A percentile compares a stretch with the other conserved stretches of the same genome.
phyloP scores from a whole-genome alignment of 2,113 vertebrate species.

The Cryptotis parvus region DNA sequence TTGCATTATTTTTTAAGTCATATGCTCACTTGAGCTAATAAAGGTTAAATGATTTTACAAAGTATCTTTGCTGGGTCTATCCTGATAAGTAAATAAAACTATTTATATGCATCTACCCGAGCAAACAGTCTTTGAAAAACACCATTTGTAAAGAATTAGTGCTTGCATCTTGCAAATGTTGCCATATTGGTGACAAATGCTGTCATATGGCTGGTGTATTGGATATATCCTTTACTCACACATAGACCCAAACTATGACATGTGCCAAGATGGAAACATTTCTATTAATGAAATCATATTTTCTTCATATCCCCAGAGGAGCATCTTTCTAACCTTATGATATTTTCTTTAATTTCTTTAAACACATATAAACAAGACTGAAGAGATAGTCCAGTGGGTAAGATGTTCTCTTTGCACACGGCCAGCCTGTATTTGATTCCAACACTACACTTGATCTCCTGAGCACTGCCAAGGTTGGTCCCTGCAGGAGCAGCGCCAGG shows the following conservation, averaged over 20 bases:
- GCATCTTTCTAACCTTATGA: neutral
- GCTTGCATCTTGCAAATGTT: neutral
- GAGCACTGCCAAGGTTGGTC: no score
- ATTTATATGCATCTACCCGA: neutral
- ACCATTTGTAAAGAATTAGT: neutral
- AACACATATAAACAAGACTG: no score
- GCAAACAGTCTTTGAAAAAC: neutral
- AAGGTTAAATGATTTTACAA: neutral
- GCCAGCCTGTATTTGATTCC: no score
- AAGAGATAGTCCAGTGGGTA: no score
- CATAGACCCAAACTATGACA: neutral
- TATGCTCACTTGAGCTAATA: neutral
- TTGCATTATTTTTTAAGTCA: slow-evolving; percentile 36
- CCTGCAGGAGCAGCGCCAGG: no score
- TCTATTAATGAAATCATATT: neutral
- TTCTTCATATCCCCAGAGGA: neutral
- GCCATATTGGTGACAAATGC: no score
- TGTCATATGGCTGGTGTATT: neutral
- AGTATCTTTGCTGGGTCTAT: neutral
- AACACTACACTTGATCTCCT: no score
- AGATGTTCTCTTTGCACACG: no score
- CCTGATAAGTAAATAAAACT: slow-evolving; percentile 14
- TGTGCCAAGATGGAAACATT: neutral
- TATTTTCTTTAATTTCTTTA: no score
- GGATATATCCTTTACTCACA: neutral